Percentiles rank a stretch among this genome's conserved stretches.
These are phyloP conservation scores for Prionailurus bengalensis DNA, from an alignment of 2,113 vertebrate species.

Conservation along the genomic window DNA sequence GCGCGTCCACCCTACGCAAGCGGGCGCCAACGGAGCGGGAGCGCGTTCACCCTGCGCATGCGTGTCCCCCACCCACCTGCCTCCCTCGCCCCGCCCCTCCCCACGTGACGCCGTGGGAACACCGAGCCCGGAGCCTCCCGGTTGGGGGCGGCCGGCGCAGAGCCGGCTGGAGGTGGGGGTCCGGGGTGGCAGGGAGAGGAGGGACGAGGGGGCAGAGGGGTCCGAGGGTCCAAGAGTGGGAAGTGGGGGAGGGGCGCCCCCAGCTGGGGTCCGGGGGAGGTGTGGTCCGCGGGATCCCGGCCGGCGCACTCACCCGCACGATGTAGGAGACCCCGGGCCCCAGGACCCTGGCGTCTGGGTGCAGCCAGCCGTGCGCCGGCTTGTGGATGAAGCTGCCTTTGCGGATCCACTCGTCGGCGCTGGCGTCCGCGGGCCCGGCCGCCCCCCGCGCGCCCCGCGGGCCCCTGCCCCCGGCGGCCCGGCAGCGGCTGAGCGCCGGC, in stretches of 20 bases:
- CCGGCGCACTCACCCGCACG: conserved; percentile 93
- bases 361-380: conserved; percentile 97
- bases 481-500: conserved; percentile 90
- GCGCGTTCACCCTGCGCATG: conserved; percentile 58
- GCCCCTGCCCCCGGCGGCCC: conserved; percentile 74
- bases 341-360: conserved; percentile 94
- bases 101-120: conserved; percentile 78
- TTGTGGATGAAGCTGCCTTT: conserved; percentile 97
- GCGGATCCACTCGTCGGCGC: conserved; percentile 92
- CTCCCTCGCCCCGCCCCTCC: conserved; percentile 58
- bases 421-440: conserved; percentile 88
- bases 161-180: neutral
- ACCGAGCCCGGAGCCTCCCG: neutral
- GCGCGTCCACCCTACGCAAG: too few relatives aligned
- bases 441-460: conserved; percentile 87
- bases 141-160: neutral
- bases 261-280: neutral
- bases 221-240: neutral
- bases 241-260: neutral
- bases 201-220: neutral
- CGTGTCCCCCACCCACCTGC: conserved; percentile 54
- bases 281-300: neutral
- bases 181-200: neutral
- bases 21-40: neutral
- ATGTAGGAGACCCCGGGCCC: conserved; percentile 96